Evolutionary conservation across 2,113 vertebrate species (phyloP).

Genomic region (Ciconia maguari): DNA sequence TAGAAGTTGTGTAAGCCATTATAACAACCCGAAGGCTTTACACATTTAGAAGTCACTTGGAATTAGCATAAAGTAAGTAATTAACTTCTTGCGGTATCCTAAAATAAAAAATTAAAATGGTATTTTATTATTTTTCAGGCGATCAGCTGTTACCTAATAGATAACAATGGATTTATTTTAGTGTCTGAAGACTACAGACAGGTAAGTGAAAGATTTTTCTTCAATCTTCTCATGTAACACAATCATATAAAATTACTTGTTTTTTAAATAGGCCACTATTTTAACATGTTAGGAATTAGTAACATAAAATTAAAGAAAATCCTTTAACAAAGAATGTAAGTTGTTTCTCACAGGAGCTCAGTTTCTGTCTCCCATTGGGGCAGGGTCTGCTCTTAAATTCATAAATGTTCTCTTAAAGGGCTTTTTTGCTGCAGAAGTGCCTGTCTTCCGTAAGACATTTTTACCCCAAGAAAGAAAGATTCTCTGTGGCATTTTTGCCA

Average conservation of each 20-base stretch:
- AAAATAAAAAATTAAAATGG: background rate
- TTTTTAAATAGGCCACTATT: background rate
- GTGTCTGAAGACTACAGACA: constrained; percentile 92
- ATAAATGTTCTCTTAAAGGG: constrained; percentile 21
- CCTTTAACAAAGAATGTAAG: background rate
- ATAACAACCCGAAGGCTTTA: background rate
- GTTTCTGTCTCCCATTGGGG: background rate
- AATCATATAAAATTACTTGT: background rate
- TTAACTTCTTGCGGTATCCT: background rate
- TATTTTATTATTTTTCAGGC: constrained; percentile 74
- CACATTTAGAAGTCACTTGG: background rate
- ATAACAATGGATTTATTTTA: constrained; percentile 97
- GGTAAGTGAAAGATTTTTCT: constrained; percentile 70
- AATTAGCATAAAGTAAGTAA: background rate
- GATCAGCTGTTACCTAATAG: constrained; percentile 97
- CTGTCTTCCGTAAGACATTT: background rate
- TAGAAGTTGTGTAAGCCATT: background rate
- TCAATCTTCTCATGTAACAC: background rate
- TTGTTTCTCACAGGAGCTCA: constrained; percentile 12
- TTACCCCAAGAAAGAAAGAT: background rate
- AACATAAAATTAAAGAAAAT: background rate
- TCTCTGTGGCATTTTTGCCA: background rate
- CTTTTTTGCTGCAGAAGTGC: background rate
- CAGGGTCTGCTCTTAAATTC: constrained; percentile 18
- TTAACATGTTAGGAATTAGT: background rate